Evolutionary conservation across 2,888 invertebrate species (phyloP), one percentile per base, ranked within the genome.

Genomic region (Drosophila mettleri): DNA sequence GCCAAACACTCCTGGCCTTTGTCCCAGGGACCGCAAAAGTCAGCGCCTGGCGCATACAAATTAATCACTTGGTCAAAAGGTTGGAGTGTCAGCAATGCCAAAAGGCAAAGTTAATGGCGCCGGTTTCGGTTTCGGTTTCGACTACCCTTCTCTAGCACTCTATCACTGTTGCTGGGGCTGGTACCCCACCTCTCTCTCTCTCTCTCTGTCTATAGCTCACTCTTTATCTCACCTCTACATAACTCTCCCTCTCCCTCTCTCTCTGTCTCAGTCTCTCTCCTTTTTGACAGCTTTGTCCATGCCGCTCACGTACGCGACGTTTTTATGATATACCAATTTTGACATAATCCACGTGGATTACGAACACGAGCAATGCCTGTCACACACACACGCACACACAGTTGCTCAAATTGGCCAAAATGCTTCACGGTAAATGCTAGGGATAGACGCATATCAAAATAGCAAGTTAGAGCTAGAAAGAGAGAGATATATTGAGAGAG

Each of bases 271-370:
- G 27, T 12, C 12, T n/a, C 4, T 10, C 31, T 14, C 33, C 31
- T 57, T 45, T 55, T 62, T 52, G 46, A 54, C 73, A 61, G 52
- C 57, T 62, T 82, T 73, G 55, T 49, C 24, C 31, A 79, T 80
- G 61, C 79, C 14, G 34, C 78, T 85, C 89, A 90, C 89, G 89
- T 90, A 89, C 84, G 72, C 85, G 80, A 88, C 90, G 89, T 89
- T 88, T 89, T 88, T 90, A 89, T 90, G 89, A 90, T 90, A 90
- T 90, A 90, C 90, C 89, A 88, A 89, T 90, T 89, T 86, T 88
- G 86, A 86, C 88, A 89, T 89, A 89, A 89, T 89, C 90, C 90
- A 86, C 84, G 78, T 76, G 86, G 86, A 86, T 88, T 88, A 83
- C 86, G 74, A 80, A 60, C 68, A 74, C 69, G 66, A 77, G 74